Conservation (phyloP, 2,797 vertebrate species). For the Leuciscus waleckii region DNA sequence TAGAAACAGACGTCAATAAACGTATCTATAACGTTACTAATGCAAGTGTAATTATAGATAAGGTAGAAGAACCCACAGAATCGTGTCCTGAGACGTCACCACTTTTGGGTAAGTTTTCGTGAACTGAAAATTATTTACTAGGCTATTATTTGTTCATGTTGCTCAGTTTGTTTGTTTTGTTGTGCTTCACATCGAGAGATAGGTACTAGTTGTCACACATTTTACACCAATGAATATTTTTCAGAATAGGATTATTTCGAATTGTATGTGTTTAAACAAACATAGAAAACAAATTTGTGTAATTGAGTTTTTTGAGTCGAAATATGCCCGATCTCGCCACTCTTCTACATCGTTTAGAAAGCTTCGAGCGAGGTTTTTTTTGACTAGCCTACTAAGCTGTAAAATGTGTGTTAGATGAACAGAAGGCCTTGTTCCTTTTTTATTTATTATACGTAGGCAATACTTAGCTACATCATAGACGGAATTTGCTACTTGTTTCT, state of each 20-base stretch:
- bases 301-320: background rate
- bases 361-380: too few relatives aligned
- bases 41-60: background rate
- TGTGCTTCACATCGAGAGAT: background rate
- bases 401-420: background rate
- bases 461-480: background rate
- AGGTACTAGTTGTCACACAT: background rate
- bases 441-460: background rate
- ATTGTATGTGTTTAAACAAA: background rate
- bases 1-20: background rate
- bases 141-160: background rate
- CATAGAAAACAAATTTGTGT: background rate
- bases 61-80: background rate
- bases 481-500: background rate
- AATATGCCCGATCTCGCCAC: background rate
- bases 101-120: constrained; percentile 70
- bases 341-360: background rate
- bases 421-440: background rate
- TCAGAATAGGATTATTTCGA: background rate
- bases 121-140: background rate
- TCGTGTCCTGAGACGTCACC: constrained; percentile 74
- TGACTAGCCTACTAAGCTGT: background rate
- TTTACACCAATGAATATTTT: background rate
- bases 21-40: background rate
- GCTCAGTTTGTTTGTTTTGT: rapidly evolving